Evolutionary conservation across 1,140 invertebrate species (phyloP).

Genomic region (Parasteatoda tepidariorum): DNA sequence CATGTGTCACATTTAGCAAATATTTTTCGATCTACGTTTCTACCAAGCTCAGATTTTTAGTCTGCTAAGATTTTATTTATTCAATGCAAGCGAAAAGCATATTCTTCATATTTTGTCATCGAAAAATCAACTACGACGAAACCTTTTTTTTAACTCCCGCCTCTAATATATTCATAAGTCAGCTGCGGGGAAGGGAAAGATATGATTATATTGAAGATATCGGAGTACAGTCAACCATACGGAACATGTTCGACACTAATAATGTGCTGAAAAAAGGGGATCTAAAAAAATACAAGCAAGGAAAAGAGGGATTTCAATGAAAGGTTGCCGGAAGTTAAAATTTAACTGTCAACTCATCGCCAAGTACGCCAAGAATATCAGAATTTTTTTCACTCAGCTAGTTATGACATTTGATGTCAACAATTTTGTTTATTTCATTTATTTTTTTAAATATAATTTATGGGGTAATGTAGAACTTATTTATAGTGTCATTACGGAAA

Average conservation of each 20-base stretch:
- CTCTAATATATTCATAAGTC: neutral
- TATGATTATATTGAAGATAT: neutral
- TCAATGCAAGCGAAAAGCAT: neutral
- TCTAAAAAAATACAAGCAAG: neutral
- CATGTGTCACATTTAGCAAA: too few species aligned
- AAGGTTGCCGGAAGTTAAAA: neutral
- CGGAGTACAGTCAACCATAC: neutral
- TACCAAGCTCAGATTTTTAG: too few species aligned
- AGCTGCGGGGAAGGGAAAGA: neutral
- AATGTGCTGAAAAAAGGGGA: neutral
- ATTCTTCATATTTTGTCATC: neutral
- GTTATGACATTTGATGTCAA: too few species aligned
- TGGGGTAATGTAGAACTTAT: too few species aligned
- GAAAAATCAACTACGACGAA: neutral
- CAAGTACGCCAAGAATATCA: neutral
- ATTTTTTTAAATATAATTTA: too few species aligned
- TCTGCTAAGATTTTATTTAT: neutral
- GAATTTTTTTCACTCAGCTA: too few species aligned
- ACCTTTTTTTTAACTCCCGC: neutral
- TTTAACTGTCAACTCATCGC: neutral
- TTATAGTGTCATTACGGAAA: too few species aligned
- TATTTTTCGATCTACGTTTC: too few species aligned
- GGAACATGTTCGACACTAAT: neutral
- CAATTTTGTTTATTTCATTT: too few species aligned
- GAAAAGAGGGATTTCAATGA: neutral